These are phyloP conservation scores for Aleiodes leptofemur DNA, from an alignment of 2,888 invertebrate genomes.

Conservation along the genomic window DNA sequence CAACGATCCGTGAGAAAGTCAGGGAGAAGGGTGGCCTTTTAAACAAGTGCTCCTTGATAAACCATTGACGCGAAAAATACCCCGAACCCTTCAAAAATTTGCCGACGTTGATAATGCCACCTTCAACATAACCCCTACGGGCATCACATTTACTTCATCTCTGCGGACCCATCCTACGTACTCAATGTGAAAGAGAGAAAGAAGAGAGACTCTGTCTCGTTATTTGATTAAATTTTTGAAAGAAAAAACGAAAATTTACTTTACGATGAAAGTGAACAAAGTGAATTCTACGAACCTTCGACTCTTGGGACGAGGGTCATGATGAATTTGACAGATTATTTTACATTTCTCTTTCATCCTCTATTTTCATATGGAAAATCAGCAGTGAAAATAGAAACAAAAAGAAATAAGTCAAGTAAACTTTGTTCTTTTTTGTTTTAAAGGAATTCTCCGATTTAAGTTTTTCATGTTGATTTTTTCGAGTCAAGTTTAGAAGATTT, in stretches of 20 bases:
- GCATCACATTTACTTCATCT: constrained; percentile 12
- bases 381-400: neutral
- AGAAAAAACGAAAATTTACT: constrained; percentile 48
- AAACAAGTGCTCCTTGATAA: constrained; percentile 76
- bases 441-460: constrained; percentile 8
- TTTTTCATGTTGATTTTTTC: constrained; percentile 9
- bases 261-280: constrained; percentile 43
- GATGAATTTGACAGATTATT: constrained; percentile 34
- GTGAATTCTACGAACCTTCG: constrained; percentile 12
- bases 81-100: constrained; percentile 70
- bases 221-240: constrained; percentile 67
- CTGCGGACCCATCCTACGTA: constrained; percentile 20
- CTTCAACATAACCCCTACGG: constrained; percentile 46
- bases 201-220: constrained; percentile 49
- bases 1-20: constrained; percentile 58
- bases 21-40: constrained; percentile 67
- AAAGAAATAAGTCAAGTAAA: neutral
- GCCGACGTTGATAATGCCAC: constrained; percentile 56
- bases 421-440: constrained; percentile 6
- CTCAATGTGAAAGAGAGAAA: neutral
- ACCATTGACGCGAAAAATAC: constrained; percentile 73
- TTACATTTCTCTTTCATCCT: constrained; percentile 32
- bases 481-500: constrained; percentile 42
- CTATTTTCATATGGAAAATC: constrained; percentile 28
- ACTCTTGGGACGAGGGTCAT: constrained; percentile 26